Conservation (phyloP, 2,888 invertebrate species). For the Nephrotoma flavescens region DNA sequence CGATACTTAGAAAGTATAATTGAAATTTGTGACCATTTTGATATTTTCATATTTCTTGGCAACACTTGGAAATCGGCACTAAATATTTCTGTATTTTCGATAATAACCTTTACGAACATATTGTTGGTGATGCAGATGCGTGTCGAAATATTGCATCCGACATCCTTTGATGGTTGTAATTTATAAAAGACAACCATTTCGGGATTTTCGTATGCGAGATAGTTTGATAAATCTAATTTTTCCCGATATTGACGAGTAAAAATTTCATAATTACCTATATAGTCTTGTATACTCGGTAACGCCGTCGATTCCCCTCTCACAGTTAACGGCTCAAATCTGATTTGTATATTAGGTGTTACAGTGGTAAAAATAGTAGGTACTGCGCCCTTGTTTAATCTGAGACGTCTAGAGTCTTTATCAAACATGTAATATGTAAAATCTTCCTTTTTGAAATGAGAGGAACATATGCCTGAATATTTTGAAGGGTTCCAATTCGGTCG, state of each 20-base stretch:
- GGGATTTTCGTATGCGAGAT: neutral
- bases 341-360: too few relatives aligned
- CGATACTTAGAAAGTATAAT: neutral
- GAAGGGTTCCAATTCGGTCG: neutral
- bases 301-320: neutral
- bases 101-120: neutral
- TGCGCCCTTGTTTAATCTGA: neutral
- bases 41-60: neutral
- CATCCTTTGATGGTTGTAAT: neutral
- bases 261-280: neutral
- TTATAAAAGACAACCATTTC: neutral
- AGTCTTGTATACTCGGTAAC: neutral
- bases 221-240: neutral
- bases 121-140: neutral
- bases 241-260: neutral
- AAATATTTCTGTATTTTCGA: neutral
- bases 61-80: neutral
- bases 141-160: neutral
- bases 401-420: neutral
- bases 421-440: neutral
- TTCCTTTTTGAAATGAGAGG: neutral
- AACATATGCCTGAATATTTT: neutral
- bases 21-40: neutral
- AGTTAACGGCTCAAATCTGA: too few relatives aligned
- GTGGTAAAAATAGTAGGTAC: neutral